Evolutionary conservation across 2,797 vertebrate species (phyloP).

Genomic region (Delichon dasypus): DNA sequence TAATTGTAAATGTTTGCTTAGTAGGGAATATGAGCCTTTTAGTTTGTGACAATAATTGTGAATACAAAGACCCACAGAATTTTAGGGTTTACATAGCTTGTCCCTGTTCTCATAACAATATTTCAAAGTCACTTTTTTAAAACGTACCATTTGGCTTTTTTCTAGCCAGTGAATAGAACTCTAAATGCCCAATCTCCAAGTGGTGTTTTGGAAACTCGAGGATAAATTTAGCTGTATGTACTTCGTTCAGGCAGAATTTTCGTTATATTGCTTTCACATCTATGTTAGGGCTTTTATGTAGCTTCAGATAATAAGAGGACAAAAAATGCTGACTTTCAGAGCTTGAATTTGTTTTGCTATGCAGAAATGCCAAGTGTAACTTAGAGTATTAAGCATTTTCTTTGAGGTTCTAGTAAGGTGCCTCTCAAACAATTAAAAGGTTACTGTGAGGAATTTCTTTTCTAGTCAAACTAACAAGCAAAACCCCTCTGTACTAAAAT

Average conservation of each 20-base stretch:
- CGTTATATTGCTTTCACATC: slow-evolving; percentile 37
- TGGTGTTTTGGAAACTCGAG: not conserved
- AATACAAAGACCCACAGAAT: slow-evolving; percentile 56
- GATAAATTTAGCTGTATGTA: slow-evolving; percentile 41
- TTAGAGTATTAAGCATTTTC: slow-evolving; percentile 1
- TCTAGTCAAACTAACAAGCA: not conserved
- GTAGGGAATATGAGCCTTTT: slow-evolving; percentile 69
- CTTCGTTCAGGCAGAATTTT: slow-evolving; percentile 50
- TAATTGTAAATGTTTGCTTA: slow-evolving; percentile 71
- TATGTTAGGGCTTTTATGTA: slow-evolving; percentile 18
- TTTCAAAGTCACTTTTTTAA: slow-evolving; percentile 51
- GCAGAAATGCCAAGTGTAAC: slow-evolving; percentile 1
- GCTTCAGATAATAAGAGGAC: slow-evolving; percentile 20
- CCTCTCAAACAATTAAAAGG: not conserved
- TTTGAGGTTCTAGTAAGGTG: slow-evolving; percentile 1
- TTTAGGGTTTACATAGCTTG: slow-evolving; percentile 59
- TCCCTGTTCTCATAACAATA: slow-evolving; percentile 55
- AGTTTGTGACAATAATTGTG: slow-evolving; percentile 47
- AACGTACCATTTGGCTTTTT: slow-evolving; percentile 36
- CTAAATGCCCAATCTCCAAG: slow-evolving; percentile 18
- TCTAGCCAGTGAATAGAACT: slow-evolving; percentile 43
- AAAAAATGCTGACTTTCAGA: slow-evolving; percentile 52
- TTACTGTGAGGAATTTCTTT: not conserved
- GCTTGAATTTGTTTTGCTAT: slow-evolving; percentile 27
- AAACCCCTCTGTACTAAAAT: not conserved